Evolutionary conservation across 2,888 invertebrate genomes (phyloP).

Genomic region (Himalopsyche kuldschensis): DNA sequence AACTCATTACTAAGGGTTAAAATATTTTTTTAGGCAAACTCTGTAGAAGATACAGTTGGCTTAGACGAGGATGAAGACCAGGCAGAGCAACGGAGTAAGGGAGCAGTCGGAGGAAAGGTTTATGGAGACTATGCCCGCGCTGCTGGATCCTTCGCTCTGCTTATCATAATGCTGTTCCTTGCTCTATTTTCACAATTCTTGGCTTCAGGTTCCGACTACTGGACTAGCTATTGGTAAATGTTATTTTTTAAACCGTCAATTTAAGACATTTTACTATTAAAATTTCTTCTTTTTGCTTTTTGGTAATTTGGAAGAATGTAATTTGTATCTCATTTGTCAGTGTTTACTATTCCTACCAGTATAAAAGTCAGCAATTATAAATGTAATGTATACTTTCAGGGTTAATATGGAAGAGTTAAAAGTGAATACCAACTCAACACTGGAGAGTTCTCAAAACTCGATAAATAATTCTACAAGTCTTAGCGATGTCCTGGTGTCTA

Average conservation of each 20-base stretch:
- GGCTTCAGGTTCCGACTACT: conserved; percentile 77
- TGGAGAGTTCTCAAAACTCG: too few relatives aligned
- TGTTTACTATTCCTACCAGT: too few relatives aligned
- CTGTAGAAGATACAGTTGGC: conserved; percentile 56
- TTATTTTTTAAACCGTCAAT: conserved; percentile 6
- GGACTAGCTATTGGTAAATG: conserved; percentile 73
- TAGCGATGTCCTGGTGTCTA: neutral
- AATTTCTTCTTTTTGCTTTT: neutral
- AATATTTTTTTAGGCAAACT: conserved; percentile 57
- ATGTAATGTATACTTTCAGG: conserved; percentile 21
- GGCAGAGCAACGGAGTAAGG: conserved; percentile 64
- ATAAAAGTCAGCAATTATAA: too few relatives aligned
- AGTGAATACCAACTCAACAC: neutral
- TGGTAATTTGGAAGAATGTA: neutral
- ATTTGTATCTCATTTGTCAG: neutral
- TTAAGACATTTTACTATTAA: neutral
- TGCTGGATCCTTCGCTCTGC: conserved; percentile 67
- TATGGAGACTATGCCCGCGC: conserved; percentile 73
- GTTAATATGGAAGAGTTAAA: conserved; percentile 22
- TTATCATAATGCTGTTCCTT: conserved; percentile 62
- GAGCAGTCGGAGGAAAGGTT: conserved; percentile 62
- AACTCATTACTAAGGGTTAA: too few relatives aligned
- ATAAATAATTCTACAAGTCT: neutral
- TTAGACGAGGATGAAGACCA: conserved; percentile 53
- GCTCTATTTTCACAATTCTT: conserved; percentile 69